phyloP scores from a whole-genome alignment of 2,113 vertebrate genomes.

The Cyanoramphus novaezelandiae region DNA sequence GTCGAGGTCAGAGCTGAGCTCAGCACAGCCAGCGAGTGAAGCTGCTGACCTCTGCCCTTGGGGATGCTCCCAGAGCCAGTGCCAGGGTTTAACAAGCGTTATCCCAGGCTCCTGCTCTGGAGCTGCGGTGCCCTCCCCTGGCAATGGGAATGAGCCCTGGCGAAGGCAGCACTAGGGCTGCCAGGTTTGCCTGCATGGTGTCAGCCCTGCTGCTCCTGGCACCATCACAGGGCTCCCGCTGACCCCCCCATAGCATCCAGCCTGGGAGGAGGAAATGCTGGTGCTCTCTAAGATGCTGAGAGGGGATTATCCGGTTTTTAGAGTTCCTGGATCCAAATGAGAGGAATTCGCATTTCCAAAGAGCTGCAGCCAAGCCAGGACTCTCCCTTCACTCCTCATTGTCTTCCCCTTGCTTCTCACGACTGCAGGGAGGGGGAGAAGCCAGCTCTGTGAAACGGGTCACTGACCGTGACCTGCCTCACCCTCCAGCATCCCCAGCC shows the following conservation, averaged over 20 bases:
- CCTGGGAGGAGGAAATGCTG: not conserved
- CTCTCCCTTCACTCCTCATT: not conserved
- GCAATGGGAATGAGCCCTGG: rapidly evolving
- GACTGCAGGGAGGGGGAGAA: not conserved
- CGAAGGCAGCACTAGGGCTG: rapidly evolving
- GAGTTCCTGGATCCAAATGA: not conserved
- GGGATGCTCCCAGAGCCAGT: not conserved
- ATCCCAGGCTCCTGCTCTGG: not conserved
- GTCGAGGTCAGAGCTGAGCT: slow-evolving; percentile 46
- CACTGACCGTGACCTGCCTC: not conserved
- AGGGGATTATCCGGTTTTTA: not conserved
- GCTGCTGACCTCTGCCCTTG: slow-evolving; percentile 36
- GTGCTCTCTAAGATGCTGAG: not conserved
- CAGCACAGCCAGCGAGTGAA: slow-evolving; percentile 10
- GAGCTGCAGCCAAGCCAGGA: not conserved
- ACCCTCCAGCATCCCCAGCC: not conserved
- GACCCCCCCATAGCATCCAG: not conserved
- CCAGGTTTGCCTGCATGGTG: not conserved
- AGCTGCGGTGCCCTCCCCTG: not conserved
- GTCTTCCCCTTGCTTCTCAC: not conserved
- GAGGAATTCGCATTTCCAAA: not conserved
- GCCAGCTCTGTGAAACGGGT: not conserved
- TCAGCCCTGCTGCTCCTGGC: not conserved
- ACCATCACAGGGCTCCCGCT: rapidly evolving
- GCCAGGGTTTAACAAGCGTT: not conserved